phyloP scores from a whole-genome alignment of 2,113 vertebrate genomes.

The Ramphastos sulfuratus region DNA sequence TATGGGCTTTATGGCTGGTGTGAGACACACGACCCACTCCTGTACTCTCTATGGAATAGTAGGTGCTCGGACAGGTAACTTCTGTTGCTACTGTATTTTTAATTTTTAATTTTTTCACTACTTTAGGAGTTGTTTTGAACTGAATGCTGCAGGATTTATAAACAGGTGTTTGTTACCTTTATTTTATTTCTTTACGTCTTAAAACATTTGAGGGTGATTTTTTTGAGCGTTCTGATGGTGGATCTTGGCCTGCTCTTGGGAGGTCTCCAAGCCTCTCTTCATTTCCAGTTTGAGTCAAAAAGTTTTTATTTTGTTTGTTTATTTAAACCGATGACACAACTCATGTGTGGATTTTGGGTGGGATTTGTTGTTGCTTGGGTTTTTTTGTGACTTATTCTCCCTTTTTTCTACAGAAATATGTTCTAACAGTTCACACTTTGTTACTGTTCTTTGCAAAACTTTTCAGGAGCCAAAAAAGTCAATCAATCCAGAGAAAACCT shows the following conservation, averaged over 20 bases:
- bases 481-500: constrained; percentile 82
- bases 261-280: constrained; percentile 49
- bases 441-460: constrained; percentile 87
- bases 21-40: constrained; percentile 82
- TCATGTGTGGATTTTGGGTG: constrained; percentile 25
- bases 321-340: constrained; percentile 31
- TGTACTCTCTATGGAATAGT: constrained; percentile 81
- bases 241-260: constrained; percentile 70
- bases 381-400: constrained; percentile 63
- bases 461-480: constrained; percentile 84
- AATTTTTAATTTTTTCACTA: constrained; percentile 68
- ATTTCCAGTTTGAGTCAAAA: constrained; percentile 72
- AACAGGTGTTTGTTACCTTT: constrained; percentile 64
- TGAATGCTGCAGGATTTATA: constrained; percentile 71
- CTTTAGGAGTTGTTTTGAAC: constrained; percentile 69
- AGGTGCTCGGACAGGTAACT: constrained; percentile 84
- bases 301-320: constrained; percentile 70
- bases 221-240: constrained; percentile 66
- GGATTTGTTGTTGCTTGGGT: constrained; percentile 59
- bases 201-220: constrained; percentile 64
- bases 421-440: constrained; percentile 81
- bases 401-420: constrained; percentile 63
- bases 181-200: constrained; percentile 65
- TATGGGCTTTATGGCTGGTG: constrained; percentile 84
- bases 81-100: constrained; percentile 78